These are phyloP conservation scores for Saccostrea echinata DNA, from an alignment of 1,140 invertebrate genomes.

Conservation along the genomic window DNA sequence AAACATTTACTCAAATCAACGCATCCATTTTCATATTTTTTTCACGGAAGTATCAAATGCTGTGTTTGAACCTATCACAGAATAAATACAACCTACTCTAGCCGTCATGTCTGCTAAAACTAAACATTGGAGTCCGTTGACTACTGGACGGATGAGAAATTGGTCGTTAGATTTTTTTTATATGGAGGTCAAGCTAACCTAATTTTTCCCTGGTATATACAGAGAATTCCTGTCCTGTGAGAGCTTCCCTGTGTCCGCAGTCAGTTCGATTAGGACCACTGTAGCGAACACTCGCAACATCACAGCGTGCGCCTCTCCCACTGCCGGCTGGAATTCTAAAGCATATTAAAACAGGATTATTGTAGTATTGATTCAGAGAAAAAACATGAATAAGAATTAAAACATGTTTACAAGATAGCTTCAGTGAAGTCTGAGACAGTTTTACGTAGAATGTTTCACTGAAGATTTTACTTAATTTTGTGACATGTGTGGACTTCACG, in stretches of 20 bases:
- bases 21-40: not conserved
- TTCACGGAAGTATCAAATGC: not conserved
- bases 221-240: not conserved
- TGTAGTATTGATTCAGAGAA: conserved; percentile 31
- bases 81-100: not conserved
- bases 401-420: not conserved
- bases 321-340: conserved; percentile 1
- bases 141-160: not conserved
- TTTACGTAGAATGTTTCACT: not conserved
- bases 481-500: conserved; percentile 12
- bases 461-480: not conserved
- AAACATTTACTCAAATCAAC: conserved; percentile 9
- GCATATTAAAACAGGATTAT: conserved; percentile 35
- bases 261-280: conserved; percentile 11
- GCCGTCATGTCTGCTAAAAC: not conserved
- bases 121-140: not conserved
- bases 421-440: not conserved
- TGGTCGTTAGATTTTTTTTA: not conserved
- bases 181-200: not conserved
- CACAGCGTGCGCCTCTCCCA: not conserved
- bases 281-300: not conserved
- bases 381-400: conserved; percentile 28
- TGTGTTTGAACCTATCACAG: not conserved
- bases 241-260: not conserved
- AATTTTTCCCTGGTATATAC: not conserved